These are phyloP conservation scores for Drosophila littoralis DNA, from an alignment of 1,140 invertebrate species.

Conservation along the genomic window DNA sequence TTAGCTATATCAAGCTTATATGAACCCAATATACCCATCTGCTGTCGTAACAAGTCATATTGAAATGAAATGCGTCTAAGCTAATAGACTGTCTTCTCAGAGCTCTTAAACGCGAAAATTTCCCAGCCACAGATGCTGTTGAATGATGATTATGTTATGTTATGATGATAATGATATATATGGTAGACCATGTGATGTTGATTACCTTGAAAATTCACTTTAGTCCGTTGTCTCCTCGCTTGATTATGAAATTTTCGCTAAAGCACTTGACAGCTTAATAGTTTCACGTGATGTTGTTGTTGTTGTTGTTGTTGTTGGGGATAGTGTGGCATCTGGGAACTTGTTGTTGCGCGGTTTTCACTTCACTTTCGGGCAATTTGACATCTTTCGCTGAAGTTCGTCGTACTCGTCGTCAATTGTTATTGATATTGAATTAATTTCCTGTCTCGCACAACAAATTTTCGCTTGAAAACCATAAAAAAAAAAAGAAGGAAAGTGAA, in stretches of 20 bases:
- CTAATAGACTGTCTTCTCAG: neutral
- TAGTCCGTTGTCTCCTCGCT: slow-evolving; percentile 4
- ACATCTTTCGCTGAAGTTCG: slow-evolving; percentile 34
- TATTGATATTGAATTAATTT: slow-evolving; percentile 66
- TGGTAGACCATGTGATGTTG: slow-evolving; percentile 7
- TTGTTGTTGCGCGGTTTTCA: slow-evolving; percentile 37
- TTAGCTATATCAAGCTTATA: too few relatives aligned
- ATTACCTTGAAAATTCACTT: slow-evolving; percentile 33
- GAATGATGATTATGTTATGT: slow-evolving; percentile 11
- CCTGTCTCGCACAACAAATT: slow-evolving; percentile 32
- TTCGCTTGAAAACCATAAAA: slow-evolving; percentile 23
- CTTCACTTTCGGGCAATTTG: slow-evolving; percentile 47
- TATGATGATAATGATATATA: slow-evolving; percentile 3
- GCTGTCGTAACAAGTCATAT: too few relatives aligned
- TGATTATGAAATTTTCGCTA: slow-evolving; percentile 43
- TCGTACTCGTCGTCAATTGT: slow-evolving; percentile 27
- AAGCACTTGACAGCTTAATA: slow-evolving; percentile 43
- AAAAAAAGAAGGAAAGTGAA: neutral
- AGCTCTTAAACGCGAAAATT: neutral
- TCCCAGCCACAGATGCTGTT: neutral
- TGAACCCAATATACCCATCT: too few relatives aligned
- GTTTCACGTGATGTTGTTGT: slow-evolving; percentile 14
- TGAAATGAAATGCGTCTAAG: neutral
- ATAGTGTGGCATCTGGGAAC: too few relatives aligned
- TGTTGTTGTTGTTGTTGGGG: neutral